Evolutionary conservation across 2,888 invertebrate genomes (phyloP), one percentile per base, ranked within the genome.

Genomic region (Incurvaria masculella): DNA sequence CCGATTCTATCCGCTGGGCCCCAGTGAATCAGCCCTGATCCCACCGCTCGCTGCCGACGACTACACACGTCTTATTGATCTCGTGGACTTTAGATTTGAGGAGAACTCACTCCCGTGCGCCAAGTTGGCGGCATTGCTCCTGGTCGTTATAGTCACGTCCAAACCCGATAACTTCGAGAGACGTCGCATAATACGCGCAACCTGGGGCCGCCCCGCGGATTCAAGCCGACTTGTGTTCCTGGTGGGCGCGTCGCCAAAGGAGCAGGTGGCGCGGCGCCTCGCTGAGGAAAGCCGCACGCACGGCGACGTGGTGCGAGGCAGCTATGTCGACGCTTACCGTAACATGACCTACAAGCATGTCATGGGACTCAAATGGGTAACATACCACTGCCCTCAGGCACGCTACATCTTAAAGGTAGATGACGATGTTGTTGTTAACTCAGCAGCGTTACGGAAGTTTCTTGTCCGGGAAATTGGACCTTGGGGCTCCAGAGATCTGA

Each of bases 281-380:
- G 59, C 62, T 3, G 59, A 68, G 4, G 89, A 91, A 60, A 82
- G 83, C 58, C 59, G 60, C 1, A 59, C 64, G 0, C 78, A 84
- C 57, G 75, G 76, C 1, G 93, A 93, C 59, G 73, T 93, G 45
- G 80, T 92, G 17, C 89, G 91, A 61, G 92, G 91, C 0, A 84
- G 80, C 49, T 93, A 91, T 59, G 55, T 80, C 39, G 93, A 93
- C 68, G 81, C 85, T 0, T 93, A 93, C 60, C 79, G 85, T 45
- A 93, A 93, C 65, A 81, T 93, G 69, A 92, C 92, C 0, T 88
- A 91, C 58, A 93, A 93, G 61, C 91, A 92, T 64, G 85, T 88
- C 5, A 90, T 90, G 83, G 88, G 86, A 0, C 72, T 92, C 42
- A 90, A 91, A 61, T 92, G 91, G 87, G 83, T 86, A 18, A 70